Evolutionary conservation across 2,888 invertebrate genomes (phyloP), one percentile per base, ranked within the genome.

Genomic region (Melipona bicolor): DNA sequence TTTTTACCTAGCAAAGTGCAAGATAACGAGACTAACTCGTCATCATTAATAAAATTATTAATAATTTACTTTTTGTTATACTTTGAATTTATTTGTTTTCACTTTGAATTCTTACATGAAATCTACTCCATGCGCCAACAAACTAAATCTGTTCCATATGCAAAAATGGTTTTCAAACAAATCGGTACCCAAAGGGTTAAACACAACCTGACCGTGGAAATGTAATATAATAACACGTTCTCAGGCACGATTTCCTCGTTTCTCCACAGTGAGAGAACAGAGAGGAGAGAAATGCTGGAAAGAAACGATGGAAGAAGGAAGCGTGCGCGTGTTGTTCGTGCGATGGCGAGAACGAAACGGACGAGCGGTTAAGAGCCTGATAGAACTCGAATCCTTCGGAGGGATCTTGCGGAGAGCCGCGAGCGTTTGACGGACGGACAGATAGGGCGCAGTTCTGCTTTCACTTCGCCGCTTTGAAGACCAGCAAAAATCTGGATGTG

Each of bases 361-460:
- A 81, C 83, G 77, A 81, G 72, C 76, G 77, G 69, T 43, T 61
- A 71, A 71, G 59, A 71, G 59, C 50, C 69, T 43, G 81, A 81
- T 69, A 69, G 49, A 80, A 67, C 64, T 73, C 19, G 50, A 79
- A 79, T 72, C 67, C 73, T 59, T 59, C 32, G 21, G 24, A 68
- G 61, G 72, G 56, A 80, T 81, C 62, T 32, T 65, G 36, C 27
- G 24, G 50, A 49, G 78, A 49, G 78, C 77, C 71, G 73, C 77
- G 54, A 71, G 68, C 52, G 74, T 77, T 77, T 73, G 83, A 83
- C 74, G 43, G 78, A 77, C 83, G 67, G 84, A 83, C 77, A 81
- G 76, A 69, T 56, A 61, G 83, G 72, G 74, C 36, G 69, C 78
- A 72, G 73, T 74, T 36, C 61, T 83, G 79, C 84, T 84, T 84